Evolutionary conservation across 2,113 vertebrate genomes (phyloP), one percentile per base, ranked within the genome.

Genomic region (Burhinus oedicnemus): DNA sequence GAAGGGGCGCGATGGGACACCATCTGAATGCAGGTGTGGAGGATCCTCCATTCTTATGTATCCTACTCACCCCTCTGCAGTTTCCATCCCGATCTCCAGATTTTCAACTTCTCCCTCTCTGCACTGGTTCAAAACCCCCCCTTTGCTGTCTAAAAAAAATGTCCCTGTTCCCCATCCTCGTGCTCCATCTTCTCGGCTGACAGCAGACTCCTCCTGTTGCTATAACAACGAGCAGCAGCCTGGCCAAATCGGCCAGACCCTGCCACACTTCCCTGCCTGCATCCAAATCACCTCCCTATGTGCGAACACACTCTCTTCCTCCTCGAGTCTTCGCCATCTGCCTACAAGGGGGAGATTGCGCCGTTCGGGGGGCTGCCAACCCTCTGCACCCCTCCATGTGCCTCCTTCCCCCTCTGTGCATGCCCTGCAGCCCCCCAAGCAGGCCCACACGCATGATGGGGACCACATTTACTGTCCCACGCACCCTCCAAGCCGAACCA

Each of bases 141-240:
- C 64, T 71, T 68, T 85, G 61, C 90, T 83, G 85, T 79, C 87
- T 76, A 36, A 87, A 94, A 87, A 30, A 29, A 36, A 45, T 22
- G n/a, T 58, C 11, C 62, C 54, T 3, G 5, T 69, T 91, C 29
- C 45, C 61, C 36, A 26, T 30, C 25, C 68, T 72, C 3, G 0
- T 0, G 12, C 78, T 95, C 75, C 89, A 62, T 77, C 65, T 81
- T 72, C 83, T 61, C 2, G 0, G 29, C 89, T 93, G 89, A 13
- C 81, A 93, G 81, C 89, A 83, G 81, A 4, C 58, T 95, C 87
- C 84, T 91, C 81, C 78, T 29, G 96, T 96, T 96, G 93, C 96
- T 69, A 95, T 96, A 91, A 93, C 95, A 85, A 96, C 95, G 4
- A 94, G 95, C 95, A 87, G 69, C 96, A 96, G 91, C 91, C 78